Evolutionary conservation across 2,888 invertebrate genomes (phyloP).

Genomic region (Salticus scenicus): DNA sequence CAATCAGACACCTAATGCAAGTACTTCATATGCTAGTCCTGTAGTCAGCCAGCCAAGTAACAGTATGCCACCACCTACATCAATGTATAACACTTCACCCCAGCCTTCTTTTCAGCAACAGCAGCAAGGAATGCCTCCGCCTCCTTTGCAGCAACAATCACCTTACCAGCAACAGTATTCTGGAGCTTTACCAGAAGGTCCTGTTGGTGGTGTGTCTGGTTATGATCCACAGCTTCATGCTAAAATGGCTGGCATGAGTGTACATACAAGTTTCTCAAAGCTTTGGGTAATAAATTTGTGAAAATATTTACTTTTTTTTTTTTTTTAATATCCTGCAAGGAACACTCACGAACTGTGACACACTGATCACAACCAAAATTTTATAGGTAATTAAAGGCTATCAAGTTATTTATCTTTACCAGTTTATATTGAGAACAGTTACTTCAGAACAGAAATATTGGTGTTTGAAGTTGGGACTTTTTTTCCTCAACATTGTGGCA

Average conservation of each 20-base stretch:
- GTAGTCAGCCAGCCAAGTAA: constrained; percentile 42
- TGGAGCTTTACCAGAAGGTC: constrained; percentile 61
- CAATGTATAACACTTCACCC: constrained; percentile 31
- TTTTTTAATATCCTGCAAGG: too few relatives aligned
- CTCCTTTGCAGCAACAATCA: neutral
- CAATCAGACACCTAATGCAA: constrained; percentile 45
- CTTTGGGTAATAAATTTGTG: constrained; percentile 61
- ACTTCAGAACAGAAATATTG: too few relatives aligned
- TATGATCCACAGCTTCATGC: constrained; percentile 69
- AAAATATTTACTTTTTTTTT: too few relatives aligned
- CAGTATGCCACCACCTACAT: neutral
- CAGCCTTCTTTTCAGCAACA: constrained; percentile 35
- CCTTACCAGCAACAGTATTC: neutral
- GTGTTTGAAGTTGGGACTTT: too few relatives aligned
- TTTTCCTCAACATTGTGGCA: too few relatives aligned
- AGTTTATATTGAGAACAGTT: too few relatives aligned
- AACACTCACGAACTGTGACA: too few relatives aligned
- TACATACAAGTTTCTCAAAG: constrained; percentile 57
- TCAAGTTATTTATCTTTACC: too few relatives aligned
- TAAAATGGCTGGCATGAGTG: constrained; percentile 68
- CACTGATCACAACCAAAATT: too few relatives aligned
- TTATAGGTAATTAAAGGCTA: too few relatives aligned
- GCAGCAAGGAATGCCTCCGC: neutral
- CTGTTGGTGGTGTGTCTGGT: constrained; percentile 66
- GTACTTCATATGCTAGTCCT: constrained; percentile 52